A percentile compares a stretch with the other conserved stretches of the same genome.
Evolutionary conservation across 2,113 vertebrate species (phyloP).

Genomic region (Centropristis striata): DNA sequence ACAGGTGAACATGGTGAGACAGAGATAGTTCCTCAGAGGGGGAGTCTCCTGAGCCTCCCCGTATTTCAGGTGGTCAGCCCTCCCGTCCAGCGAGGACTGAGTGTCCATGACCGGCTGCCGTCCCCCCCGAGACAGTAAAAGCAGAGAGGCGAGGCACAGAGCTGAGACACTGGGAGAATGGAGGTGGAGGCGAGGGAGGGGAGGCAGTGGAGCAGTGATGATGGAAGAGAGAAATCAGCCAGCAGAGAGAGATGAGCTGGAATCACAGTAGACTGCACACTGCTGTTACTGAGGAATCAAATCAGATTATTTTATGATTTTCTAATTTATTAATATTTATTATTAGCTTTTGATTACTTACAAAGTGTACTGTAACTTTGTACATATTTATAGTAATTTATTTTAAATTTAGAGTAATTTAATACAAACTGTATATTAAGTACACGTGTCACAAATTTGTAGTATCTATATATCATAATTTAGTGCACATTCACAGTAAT

Average conservation of each 20-base stretch:
- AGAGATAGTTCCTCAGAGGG: constrained; percentile 85
- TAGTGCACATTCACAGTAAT: not conserved
- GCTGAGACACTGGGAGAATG: constrained; percentile 35
- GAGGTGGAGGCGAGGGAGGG: constrained; percentile 50
- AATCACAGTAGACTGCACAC: constrained; percentile 16
- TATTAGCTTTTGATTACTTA: no score
- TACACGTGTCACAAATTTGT: no score
- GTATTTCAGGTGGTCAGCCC: constrained; percentile 81
- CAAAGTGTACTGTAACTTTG: not conserved
- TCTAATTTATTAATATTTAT: no score
- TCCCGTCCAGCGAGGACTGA: constrained; percentile 83
- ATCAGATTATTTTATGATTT: no score
- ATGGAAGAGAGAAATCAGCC: constrained; percentile 58
- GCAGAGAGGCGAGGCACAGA: constrained; percentile 37
- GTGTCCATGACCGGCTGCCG: constrained; percentile 82
- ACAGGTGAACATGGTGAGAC: constrained; percentile 89
- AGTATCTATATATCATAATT: no score
- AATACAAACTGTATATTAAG: no score
- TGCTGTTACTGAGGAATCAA: no score
- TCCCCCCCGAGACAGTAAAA: constrained; percentile 80
- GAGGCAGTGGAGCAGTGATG: constrained; percentile 59
- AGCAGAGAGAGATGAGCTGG: constrained; percentile 21
- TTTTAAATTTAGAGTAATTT: not conserved
- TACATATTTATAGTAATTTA: not conserved
- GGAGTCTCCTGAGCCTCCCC: constrained; percentile 78